Evolutionary conservation across 1,140 invertebrate genomes (phyloP).

Genomic region (Pseudomyrmex concolor): DNA sequence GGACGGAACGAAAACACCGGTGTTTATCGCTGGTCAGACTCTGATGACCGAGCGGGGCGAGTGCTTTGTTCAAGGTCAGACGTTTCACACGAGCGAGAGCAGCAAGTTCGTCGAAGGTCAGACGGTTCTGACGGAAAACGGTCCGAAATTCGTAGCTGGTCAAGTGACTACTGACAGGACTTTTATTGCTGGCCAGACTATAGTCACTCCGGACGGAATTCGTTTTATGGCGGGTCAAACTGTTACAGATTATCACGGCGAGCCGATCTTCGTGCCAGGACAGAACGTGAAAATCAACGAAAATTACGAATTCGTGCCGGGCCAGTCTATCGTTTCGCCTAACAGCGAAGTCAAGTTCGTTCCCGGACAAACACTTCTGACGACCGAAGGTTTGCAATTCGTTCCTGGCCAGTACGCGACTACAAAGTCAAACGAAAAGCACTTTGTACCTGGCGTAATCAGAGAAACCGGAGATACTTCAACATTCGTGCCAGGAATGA

Average conservation of each 20-base stretch:
- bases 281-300: conserved; percentile 81
- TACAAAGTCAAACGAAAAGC: conserved; percentile 84
- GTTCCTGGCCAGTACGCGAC: conserved; percentile 89
- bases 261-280: conserved; percentile 85
- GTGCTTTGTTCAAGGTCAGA: conserved; percentile 85
- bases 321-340: conserved; percentile 82
- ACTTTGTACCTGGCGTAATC: conserved; percentile 88
- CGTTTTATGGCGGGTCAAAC: conserved; percentile 88
- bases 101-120: conserved; percentile 88
- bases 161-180: conserved; percentile 85
- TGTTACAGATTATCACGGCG: conserved; percentile 84
- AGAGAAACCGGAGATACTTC: conserved; percentile 75
- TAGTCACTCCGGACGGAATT: conserved; percentile 86
- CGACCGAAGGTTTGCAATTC: conserved; percentile 86
- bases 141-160: conserved; percentile 89
- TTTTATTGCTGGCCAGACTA: conserved; percentile 89
- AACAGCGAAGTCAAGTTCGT: conserved; percentile 85
- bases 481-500: conserved; percentile 88
- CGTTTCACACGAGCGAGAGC: conserved; percentile 82
- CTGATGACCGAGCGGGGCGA: conserved; percentile 76
- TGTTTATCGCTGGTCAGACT: conserved; percentile 86
- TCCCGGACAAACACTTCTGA: conserved; percentile 87
- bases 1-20: conserved; percentile 77
- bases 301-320: conserved; percentile 84
- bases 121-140: conserved; percentile 88